phyloP scores from a whole-genome alignment of 1,140 invertebrate species.

The Micrasema longulum region DNA sequence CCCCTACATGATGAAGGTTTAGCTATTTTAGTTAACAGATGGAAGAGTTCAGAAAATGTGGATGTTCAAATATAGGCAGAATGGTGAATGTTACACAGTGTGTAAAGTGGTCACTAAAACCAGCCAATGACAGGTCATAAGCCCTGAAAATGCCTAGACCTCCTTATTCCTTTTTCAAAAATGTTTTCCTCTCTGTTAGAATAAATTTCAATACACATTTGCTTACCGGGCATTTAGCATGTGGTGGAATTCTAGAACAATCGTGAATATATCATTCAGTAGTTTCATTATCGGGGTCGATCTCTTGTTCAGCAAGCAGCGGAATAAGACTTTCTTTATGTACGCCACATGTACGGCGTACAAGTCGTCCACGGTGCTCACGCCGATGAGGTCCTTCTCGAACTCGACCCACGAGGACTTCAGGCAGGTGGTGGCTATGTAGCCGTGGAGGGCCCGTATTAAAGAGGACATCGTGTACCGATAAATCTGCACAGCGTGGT shows the following conservation, averaged over 20 bases:
- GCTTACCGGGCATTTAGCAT: constrained; percentile 63
- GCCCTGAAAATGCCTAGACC: too few species aligned
- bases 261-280: constrained; percentile 75
- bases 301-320: constrained; percentile 76
- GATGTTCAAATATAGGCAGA: too few species aligned
- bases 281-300: constrained; percentile 74
- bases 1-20: too few species aligned
- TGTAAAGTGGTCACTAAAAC: too few species aligned
- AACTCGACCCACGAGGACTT: constrained; percentile 78
- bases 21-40: too few species aligned
- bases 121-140: too few species aligned
- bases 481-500: constrained; percentile 73
- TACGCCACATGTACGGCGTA: constrained; percentile 77
- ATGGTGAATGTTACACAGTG: too few species aligned
- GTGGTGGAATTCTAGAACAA: constrained; percentile 77
- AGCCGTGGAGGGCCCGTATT: constrained; percentile 77
- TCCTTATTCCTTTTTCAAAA: too few species aligned
- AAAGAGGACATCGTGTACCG: constrained; percentile 80
- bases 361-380: constrained; percentile 75
- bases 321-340: constrained; percentile 77
- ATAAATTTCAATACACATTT: background rate
- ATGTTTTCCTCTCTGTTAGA: too few species aligned
- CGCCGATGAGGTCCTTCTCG: constrained; percentile 73
- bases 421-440: constrained; percentile 77
- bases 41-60: too few species aligned